These are phyloP conservation scores for Ichneumon xanthorius DNA, from an alignment of 2,888 invertebrate genomes.

Conservation along the genomic window DNA sequence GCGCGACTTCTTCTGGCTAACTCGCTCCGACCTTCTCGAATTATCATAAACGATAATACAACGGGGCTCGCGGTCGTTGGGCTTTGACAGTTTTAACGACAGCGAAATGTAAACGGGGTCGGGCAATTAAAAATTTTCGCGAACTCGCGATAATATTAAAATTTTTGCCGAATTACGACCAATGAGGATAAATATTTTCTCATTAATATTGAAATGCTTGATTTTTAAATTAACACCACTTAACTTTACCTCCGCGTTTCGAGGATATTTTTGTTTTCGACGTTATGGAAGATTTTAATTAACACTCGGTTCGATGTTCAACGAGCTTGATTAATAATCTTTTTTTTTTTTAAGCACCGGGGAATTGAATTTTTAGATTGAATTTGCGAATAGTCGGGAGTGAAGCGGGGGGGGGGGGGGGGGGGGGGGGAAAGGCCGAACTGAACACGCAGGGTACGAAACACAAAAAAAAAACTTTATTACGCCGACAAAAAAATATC, in stretches of 20 bases:
- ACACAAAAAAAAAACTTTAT: no score
- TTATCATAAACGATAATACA: slow-evolving; percentile 61
- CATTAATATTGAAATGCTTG: neutral
- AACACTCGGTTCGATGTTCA: no score
- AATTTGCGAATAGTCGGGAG: no score
- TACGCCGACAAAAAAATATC: no score
- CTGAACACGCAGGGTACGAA: no score
- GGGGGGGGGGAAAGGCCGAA: no score
- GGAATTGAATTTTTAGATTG: neutral
- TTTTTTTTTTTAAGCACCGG: neutral
- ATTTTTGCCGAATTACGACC: neutral
- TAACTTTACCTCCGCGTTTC: neutral
- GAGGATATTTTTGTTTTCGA: no score
- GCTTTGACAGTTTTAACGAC: slow-evolving; percentile 37
- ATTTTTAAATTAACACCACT: neutral
- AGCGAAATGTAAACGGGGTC: slow-evolving; percentile 48
- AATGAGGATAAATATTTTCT: neutral
- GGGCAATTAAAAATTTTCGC: slow-evolving; percentile 1
- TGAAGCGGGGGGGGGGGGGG: no score
- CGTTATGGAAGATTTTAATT: no score
- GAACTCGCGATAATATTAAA: neutral
- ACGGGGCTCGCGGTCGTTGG: slow-evolving; percentile 25
- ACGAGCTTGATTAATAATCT: no score
- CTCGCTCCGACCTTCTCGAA: slow-evolving; percentile 58
- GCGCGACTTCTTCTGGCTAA: slow-evolving; percentile 43